phyloP scores from a whole-genome alignment of 2,797 vertebrate species.

The Anabacerthia variegaticeps region DNA sequence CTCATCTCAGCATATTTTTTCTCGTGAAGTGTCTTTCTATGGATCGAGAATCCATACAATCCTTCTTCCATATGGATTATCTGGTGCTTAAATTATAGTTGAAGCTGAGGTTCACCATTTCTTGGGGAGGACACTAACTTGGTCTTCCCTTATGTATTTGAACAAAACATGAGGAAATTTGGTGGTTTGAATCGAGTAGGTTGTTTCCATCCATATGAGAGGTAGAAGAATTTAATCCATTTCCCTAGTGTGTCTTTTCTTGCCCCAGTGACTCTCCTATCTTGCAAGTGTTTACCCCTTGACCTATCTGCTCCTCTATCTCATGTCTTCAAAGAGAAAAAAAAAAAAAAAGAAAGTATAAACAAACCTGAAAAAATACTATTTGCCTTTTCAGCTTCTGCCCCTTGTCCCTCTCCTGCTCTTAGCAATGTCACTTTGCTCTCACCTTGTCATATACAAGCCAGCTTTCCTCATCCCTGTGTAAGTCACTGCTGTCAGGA shows the following conservation, averaged over 20 bases:
- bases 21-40: not conserved
- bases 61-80: not conserved
- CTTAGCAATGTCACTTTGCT: not conserved
- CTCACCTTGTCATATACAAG: rapidly evolving
- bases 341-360: not conserved
- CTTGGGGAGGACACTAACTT: not conserved
- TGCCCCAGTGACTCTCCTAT: not conserved
- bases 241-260: not conserved
- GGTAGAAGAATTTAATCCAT: not conserved
- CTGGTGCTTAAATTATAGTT: not conserved
- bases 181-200: not conserved
- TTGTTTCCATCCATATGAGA: not conserved
- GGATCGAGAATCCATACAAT: not conserved
- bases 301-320: not conserved
- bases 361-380: rapidly evolving
- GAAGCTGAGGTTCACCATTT: not conserved
- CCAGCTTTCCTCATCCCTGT: not conserved
- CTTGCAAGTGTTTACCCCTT: not conserved
- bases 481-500: not conserved
- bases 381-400: not conserved
- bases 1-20: not conserved
- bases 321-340: not conserved
- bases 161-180: not conserved
- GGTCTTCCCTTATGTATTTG: not conserved
- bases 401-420: not conserved